These are phyloP conservation scores for western clawed frog (Xenopus tropicalis) DNA, from an alignment of 2,113 vertebrate species.

Conservation along the genomic window UCB_Xtro_10.0 CM004448.2:59975501-59976000, in stretches of 20 bases:
- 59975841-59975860: constrained; percentile 44
- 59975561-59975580: constrained; percentile 36
- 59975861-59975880: constrained; percentile 16
- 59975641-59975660: constrained; percentile 43
- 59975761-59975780: background rate
- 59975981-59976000: constrained; percentile 51
- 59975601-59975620: constrained; percentile 48
- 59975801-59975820: constrained; percentile 36
- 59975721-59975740: constrained; percentile 28
- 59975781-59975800: background rate
- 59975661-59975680: background rate
- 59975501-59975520: constrained; percentile 84
- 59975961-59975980: constrained; percentile 58
- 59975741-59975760: constrained; percentile 19
- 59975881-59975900: constrained; percentile 4
- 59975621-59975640: constrained; percentile 55
- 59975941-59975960: constrained; percentile 57
- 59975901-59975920: constrained; percentile 50
- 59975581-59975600: constrained; percentile 40
- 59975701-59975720: constrained; percentile 52
- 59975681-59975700: constrained; percentile 20
- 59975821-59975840: background rate
- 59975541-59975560: constrained; percentile 37
- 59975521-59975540: constrained; percentile 73
- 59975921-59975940: constrained; percentile 51